Base-by-base conservation (phyloP, 2,888 invertebrate genomes). In the Helleia helle region DNA sequence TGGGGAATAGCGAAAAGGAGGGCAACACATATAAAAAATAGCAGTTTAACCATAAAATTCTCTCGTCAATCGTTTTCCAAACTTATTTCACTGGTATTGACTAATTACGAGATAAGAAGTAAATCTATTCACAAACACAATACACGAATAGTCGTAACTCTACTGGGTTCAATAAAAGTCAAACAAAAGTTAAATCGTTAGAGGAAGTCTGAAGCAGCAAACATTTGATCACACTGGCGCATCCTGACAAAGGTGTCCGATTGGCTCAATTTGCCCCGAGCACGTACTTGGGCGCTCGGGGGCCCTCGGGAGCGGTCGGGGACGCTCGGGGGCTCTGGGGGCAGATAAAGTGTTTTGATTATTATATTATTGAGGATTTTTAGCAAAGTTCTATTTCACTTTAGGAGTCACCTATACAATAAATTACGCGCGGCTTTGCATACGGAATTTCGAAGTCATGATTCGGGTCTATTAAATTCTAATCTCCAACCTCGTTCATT, bases 241-340 rank as follows among this genome's bases (percentile, higher is more conserved):
- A 55, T 59, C 65, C 54, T 36, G 22, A 65, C 59, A 61, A 63
- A 72, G 72, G 74, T 71, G 65, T 47, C 50, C 41, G 36, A 80
- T 79, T 80, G 71, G 62, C 73, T 49, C 72, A 79, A 80, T 79
- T 75, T 74, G 67, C 48, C n/a, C 30, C 22, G 36, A 52, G 56
- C 77, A 80, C 77, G 79, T 52, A 42, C 51, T 22, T 9, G 43
- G 26, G 42, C 42, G 40, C 44, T n/a, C n/a, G n/a, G 48, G 46
- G 45, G 53, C 63, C 59, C 62, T 58, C 22, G 36, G 51, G 56
- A 76, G 79, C 77, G 79, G 52, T 42, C 51, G 17, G 6, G 44
- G 26, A 42, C 42, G 40, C 45, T n/a, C n/a, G n/a, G 48, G 46
- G 45, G 53, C 63, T 59, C 62, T 58, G n/a, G n/a, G n/a, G n/a